Evolutionary conservation across 2,888 invertebrate genomes (phyloP).

Genomic region (Strigamia crassipes): DNA sequence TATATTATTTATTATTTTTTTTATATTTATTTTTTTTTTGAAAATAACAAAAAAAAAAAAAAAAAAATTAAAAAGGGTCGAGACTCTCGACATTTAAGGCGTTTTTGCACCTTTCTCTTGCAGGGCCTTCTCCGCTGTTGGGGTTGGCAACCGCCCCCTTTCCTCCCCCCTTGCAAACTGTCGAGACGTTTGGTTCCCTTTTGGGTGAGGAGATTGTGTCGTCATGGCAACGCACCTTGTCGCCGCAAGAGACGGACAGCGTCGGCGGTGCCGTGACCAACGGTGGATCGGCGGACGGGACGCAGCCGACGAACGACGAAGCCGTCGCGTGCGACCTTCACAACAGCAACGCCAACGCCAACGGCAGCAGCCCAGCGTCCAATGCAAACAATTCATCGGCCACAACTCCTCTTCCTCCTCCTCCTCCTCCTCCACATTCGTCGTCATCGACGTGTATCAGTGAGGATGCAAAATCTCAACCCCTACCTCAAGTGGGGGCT

Average conservation of each 20-base stretch:
- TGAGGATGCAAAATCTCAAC: conserved; percentile 33
- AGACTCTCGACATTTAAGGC: conserved; percentile 48
- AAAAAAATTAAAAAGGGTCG: not conserved
- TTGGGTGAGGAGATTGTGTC: conserved; percentile 83
- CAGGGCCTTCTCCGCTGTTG: conserved; percentile 50
- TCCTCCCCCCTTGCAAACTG: conserved; percentile 55
- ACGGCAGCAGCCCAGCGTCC: conserved; percentile 47
- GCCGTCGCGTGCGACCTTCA: conserved; percentile 43
- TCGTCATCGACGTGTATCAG: conserved; percentile 17
- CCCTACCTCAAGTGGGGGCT: conserved; percentile 21
- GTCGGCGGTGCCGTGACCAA: conserved; percentile 39
- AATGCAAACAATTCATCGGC: conserved; percentile 46
- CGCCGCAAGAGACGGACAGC: conserved; percentile 31
- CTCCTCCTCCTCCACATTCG: conserved; percentile 38
- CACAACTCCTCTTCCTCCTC: conserved; percentile 43
- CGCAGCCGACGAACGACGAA: conserved; percentile 6
- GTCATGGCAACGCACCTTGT: conserved; percentile 73
- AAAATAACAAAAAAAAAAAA: not conserved
- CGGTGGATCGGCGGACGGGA: conserved; percentile 28
- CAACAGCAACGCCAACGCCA: conserved; percentile 48
- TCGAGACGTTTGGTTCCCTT: conserved; percentile 59
- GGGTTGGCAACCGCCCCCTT: conserved; percentile 48
- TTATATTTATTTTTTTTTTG: not conserved
- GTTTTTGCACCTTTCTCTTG: conserved; percentile 54
- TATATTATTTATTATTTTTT: not conserved